Base-by-base conservation (phyloP, 2,888 invertebrate species). In the Pterostichus niger region DNA sequence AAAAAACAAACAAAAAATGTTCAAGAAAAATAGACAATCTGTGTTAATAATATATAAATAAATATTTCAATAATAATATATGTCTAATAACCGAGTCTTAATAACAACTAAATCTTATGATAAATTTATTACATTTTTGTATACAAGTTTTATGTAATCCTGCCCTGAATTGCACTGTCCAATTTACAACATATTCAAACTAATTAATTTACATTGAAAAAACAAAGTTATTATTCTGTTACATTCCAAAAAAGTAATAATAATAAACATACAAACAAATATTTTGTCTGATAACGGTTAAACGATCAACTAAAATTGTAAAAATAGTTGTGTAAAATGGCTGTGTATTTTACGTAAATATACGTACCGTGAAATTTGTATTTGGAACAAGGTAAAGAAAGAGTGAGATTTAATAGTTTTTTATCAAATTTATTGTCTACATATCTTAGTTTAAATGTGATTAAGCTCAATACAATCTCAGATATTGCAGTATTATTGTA, bases 251-350 rank as follows among this genome's bases (percentile, higher is more conserved):
- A 40, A 2, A 40, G n/a, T n/a, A n/a, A n/a, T n/a, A n/a, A n/a
- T n/a, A 40, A 40, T 40, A 0, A 40, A 40, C 40, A 6, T 40
- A 40, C 24, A 40, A 35, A 35, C 35, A 35, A 35, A 3, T 5
- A 35, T 35, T 35, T 35, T 52, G 7, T 54, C 6, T 54, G 10
- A 15, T 15, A 54, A 9, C 40, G 40, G 40, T 2, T 54, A 17
- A 0, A 49, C 2, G 10, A 49, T 49, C 2, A 10, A 3, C 3
- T 49, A 49, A 49, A 11, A 11, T 54, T 15, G 17, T 54, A 15
- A 7, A 54, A 54, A 54, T 54, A 54, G 17, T 54, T 54, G 54
- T 54, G 54, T 54, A 54, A 54, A 54, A 54, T 54, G 54, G 54
- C 54, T 54, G 54, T 54, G 54, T 54, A 54, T 7, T 54, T 54